These are phyloP conservation scores for Cyanoderma ruficeps DNA, from an alignment of 2,113 vertebrate genomes.

Conservation along the genomic window DNA sequence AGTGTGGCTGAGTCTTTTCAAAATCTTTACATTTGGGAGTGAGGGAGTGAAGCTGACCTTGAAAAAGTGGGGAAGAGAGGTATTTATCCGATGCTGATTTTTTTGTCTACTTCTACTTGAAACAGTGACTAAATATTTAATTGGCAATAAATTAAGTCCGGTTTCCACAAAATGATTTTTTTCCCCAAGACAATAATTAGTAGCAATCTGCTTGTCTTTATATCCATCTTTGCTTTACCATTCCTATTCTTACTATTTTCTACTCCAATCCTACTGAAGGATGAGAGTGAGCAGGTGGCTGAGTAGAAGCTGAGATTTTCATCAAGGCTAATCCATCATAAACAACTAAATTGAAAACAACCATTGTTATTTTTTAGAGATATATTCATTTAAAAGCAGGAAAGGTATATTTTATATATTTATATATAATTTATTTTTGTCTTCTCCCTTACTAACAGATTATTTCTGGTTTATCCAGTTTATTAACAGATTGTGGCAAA, in stretches of 20 bases:
- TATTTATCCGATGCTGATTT: neutral
- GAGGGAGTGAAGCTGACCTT: neutral
- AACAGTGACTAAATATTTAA: neutral
- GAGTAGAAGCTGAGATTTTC: neutral
- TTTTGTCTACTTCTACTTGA: neutral
- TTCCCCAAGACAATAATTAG: neutral
- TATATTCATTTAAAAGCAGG: neutral
- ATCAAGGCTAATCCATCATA: neutral
- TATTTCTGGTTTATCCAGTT: neutral
- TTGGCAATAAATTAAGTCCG: neutral
- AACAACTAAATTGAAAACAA: neutral
- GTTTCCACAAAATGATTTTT: neutral
- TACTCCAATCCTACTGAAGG: neutral
- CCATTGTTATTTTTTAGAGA: neutral
- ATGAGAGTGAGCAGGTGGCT: neutral
- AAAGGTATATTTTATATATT: neutral
- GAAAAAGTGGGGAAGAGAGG: fast-evolving
- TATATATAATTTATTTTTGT: neutral
- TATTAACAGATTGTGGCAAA: neutral
- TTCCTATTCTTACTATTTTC: neutral
- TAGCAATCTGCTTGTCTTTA: neutral
- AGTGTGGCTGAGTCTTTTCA: neutral
- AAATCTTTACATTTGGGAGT: neutral
- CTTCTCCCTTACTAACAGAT: neutral
- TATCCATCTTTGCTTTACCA: neutral